A percentile compares a stretch with the other conserved stretches of the same genome.
phyloP scores from a whole-genome alignment of 2,113 vertebrate species.

The Ageneiosus marmoratus region DNA sequence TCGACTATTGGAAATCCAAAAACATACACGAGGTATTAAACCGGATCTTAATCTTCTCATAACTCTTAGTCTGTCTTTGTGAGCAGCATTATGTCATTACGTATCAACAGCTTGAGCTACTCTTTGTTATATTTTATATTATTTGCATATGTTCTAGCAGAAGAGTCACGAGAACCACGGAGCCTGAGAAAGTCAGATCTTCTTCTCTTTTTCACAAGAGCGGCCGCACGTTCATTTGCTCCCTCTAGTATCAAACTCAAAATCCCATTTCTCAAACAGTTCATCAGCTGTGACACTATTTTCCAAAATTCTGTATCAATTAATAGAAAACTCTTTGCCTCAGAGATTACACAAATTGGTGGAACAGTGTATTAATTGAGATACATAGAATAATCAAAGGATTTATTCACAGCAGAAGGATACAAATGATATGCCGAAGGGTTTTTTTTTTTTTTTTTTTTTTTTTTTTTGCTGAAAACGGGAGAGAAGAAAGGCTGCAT shows the following conservation, averaged over 20 bases:
- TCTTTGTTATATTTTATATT: background rate
- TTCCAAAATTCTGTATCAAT: constrained; percentile 47
- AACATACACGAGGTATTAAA: constrained; percentile 26
- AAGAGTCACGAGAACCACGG: constrained; percentile 23
- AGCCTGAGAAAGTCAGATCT: constrained; percentile 20
- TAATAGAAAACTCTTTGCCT: constrained; percentile 43
- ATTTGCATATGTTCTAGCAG: constrained; percentile 33
- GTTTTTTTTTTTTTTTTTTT: no score
- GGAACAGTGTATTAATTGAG: constrained; percentile 51
- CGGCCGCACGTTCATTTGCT: constrained; percentile 47
- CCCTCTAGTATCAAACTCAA: constrained; percentile 30
- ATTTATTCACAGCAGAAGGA: constrained; percentile 44
- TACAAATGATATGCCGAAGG: constrained; percentile 21
- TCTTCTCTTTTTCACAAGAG: constrained; percentile 34
- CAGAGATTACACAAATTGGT: constrained; percentile 48
- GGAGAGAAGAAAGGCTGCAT: background rate
- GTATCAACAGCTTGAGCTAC: background rate
- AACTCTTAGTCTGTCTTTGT: background rate
- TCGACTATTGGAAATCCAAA: constrained; percentile 35
- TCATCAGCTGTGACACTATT: constrained; percentile 47
- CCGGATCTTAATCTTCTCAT: background rate
- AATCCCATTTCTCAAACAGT: constrained; percentile 44
- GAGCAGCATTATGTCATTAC: background rate
- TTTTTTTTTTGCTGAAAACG: background rate
- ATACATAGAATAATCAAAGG: constrained; percentile 45